Base-by-base conservation (phyloP, 2,888 invertebrate genomes). In the Augiades crinisus region DNA sequence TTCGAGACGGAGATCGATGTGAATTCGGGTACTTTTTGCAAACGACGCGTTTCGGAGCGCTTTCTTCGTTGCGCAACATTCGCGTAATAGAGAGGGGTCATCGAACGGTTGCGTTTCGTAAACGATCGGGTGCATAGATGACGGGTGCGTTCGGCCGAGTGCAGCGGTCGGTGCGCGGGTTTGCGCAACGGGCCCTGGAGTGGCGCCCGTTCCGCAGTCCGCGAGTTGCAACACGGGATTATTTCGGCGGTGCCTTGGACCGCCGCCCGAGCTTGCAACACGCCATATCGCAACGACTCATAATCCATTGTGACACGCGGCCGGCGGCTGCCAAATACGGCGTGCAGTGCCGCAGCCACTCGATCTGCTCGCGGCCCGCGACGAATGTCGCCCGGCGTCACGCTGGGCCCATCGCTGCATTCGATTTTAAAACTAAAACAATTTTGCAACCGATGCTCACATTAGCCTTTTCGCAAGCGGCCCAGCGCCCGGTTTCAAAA, bases 381-480 rank as follows among this genome's bases (percentile, higher is more conserved):
- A 68, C 63, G 65, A 65, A 63, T 63, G 66, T 64, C 67, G 60
- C 59, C 57, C 56, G 53, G 53, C 54, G 54, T 59, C 62, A 53
- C 59, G 56, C 52, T 61, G 62, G 54, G 56, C 59, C 54, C 55
- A 63, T 65, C 57, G 60, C 70, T 73, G 75, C 75, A 78, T 83
- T 81, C 74, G 75, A 82, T 86, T 83, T 81, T 78, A 79, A 83
- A 88, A 85, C 81, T 86, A 85, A 86, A 87, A 83, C 80, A 84
- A 87, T 88, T 89, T 88, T 82, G 88, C 86, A 88, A 88, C 77
- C 84, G 83, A 87, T 87, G 85, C 84, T 87, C 89, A 88, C 88
- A 89, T 90, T 90, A 86, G 86, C 70, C 81, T 89, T 90, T 90
- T 89, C 90, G 90, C 90, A 90, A 90, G 87, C 85, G 77, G 85